Base-by-base conservation (phyloP, 2,113 vertebrate species). In the Oreochromis niloticus region DNA sequence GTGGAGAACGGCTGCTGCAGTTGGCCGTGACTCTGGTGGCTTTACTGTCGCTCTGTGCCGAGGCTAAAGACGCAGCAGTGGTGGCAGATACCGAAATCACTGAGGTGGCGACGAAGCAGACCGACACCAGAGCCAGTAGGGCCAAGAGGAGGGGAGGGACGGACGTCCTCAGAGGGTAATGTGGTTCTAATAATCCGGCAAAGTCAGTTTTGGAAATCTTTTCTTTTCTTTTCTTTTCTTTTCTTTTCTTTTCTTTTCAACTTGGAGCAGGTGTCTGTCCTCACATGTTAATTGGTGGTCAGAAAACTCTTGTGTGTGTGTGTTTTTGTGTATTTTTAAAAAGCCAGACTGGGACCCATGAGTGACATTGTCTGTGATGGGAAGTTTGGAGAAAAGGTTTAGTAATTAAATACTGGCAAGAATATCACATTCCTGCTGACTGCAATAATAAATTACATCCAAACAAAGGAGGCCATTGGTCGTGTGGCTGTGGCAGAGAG, bases 131-230 rank as follows among this genome's bases (percentile, higher is more conserved):
- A 93, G 96, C 97, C 93, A 98, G 94, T 96, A 96, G 98, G 94
- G 96, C 98, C 89, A 99, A 98, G 96, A 96, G 98, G 94, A 96
- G 97, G 94, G 98, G 97, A 75, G 96, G 94, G 2, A 97, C 98
- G 88, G 98, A 99, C 85, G 97, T 97, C 27, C 98, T 99, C 30
- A 98, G 98, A 96, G 98, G 98, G 98, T 99, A 97, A 96, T 36
- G 79, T 88, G 59, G 83, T 66, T 78, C 73, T 78, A 56, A 39
- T 85, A 56, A 85, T 89, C 46, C 41, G 14, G 39, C 39, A 87
- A 27, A 59, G 54, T 79, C 14, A 56, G 52, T 54, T 81, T 83
- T 84, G 17, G 7, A 22, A 36, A 39, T 27, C 8, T 14, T 34
- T 85, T 80, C 7, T 4, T 75, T 56, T 59, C 24, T 57, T 30